phyloP scores from a whole-genome alignment of 2,888 invertebrate genomes.

The Drosophila paramelanica region DNA sequence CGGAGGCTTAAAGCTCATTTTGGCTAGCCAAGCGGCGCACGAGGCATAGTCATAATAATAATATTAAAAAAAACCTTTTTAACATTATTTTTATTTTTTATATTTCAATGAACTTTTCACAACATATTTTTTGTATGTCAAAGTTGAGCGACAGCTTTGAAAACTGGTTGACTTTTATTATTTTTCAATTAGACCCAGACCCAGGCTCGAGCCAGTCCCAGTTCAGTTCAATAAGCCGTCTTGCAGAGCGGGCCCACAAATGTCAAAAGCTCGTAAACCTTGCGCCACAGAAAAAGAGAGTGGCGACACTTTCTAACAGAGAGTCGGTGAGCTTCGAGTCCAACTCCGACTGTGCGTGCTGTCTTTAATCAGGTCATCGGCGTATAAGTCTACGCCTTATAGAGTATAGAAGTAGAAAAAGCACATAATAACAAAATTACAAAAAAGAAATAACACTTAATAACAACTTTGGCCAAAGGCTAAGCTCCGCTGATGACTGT shows the following conservation, averaged over 20 bases:
- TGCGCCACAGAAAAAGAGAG: conserved; percentile 46
- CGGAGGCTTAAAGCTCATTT: conserved; percentile 24
- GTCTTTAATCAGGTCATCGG: conserved; percentile 63
- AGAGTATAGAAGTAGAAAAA: conserved; percentile 11
- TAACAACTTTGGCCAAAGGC: conserved; percentile 59
- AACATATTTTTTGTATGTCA: conserved; percentile 51
- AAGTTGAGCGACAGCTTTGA: conserved; percentile 47
- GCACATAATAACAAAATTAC: conserved; percentile 15
- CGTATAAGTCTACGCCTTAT: conserved; percentile 32
- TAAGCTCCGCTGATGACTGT: conserved; percentile 36
- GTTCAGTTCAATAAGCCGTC: conserved; percentile 44
- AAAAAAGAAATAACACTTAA: conserved; percentile 36
- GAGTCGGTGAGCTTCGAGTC: conserved; percentile 35
- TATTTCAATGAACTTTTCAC: conserved; percentile 59
- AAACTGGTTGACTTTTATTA: conserved; percentile 55
- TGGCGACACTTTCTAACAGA: conserved; percentile 65
- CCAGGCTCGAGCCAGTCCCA: not conserved
- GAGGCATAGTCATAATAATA: conserved; percentile 44
- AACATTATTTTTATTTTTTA: not conserved
- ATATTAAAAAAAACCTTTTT: conserved; percentile 43
- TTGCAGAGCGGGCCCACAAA: conserved; percentile 32
- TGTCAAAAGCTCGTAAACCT: conserved; percentile 32
- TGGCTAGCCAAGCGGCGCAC: conserved; percentile 16
- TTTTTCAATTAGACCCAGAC: conserved; percentile 44
- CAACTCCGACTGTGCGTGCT: conserved; percentile 47